A percentile compares a stretch with the other conserved stretches of the same genome.
These are phyloP conservation scores for Hiodon alosoides DNA, from an alignment of 2,113 vertebrate species.

Conservation along the genomic window DNA sequence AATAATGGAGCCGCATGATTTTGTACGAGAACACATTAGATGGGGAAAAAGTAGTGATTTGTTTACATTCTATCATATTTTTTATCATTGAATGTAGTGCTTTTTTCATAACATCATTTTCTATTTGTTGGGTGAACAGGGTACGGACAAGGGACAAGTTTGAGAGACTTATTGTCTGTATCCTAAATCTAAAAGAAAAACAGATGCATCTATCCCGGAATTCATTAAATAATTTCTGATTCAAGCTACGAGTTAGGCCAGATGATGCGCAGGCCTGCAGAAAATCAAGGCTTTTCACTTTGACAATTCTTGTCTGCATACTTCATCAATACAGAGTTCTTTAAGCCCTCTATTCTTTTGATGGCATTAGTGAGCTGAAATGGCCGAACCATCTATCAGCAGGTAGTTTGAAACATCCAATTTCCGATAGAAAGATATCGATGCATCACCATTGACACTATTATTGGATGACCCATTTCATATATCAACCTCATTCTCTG, in stretches of 20 bases:
- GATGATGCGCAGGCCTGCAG: neutral
- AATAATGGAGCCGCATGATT: slow-evolving; percentile 53
- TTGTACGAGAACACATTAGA: slow-evolving; percentile 43
- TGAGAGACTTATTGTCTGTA: too few relatives aligned
- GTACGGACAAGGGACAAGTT: slow-evolving; percentile 33
- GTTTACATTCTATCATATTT: slow-evolving; percentile 54
- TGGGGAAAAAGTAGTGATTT: slow-evolving; percentile 50
- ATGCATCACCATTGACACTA: slow-evolving; percentile 64
- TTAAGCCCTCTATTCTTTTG: slow-evolving; percentile 8
- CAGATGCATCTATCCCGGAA: too few relatives aligned
- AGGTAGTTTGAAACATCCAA: slow-evolving; percentile 51
- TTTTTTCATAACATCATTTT: slow-evolving; percentile 46
- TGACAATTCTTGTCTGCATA: slow-evolving; percentile 1
- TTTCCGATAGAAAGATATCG: slow-evolving; percentile 51
- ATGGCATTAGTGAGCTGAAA: slow-evolving; percentile 38
- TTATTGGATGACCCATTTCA: slow-evolving; percentile 53
- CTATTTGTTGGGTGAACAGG: slow-evolving; percentile 39
- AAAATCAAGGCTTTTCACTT: neutral
- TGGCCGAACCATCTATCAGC: slow-evolving; percentile 53
- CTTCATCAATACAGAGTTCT: neutral
- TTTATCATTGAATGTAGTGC: slow-evolving; percentile 50
- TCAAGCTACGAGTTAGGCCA: neutral
- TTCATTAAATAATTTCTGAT: too few relatives aligned
- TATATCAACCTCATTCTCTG: slow-evolving; percentile 39
- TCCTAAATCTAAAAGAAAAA: too few relatives aligned